Evolutionary conservation across 2,797 vertebrate species (phyloP).

Genomic region (Hydrophis major): DNA sequence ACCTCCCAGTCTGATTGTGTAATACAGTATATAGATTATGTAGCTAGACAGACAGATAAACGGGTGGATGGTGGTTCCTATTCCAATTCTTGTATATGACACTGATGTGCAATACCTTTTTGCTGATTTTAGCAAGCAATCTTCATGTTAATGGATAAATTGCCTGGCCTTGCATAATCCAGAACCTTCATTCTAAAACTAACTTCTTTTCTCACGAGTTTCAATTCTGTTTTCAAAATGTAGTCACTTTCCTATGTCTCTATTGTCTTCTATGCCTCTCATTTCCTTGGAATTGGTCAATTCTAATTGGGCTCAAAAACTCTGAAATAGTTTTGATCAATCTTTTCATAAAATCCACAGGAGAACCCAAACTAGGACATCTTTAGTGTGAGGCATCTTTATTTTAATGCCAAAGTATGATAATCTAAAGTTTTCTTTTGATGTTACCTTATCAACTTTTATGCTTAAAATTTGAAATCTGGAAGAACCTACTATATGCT

Average conservation of each 20-base stretch:
- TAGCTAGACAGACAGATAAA: neutral
- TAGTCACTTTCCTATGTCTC: neutral
- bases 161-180: neutral
- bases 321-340: neutral
- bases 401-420: neutral
- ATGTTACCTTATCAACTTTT: neutral
- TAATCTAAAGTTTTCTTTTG: neutral
- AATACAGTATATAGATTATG: neutral
- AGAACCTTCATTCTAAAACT: neutral
- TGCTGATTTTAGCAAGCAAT: neutral
- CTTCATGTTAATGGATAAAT: neutral
- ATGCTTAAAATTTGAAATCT: neutral
- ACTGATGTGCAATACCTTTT: neutral
- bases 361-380: neutral
- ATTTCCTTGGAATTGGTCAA: neutral
- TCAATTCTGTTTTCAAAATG: neutral
- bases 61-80: neutral
- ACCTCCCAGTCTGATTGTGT: neutral
- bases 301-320: neutral
- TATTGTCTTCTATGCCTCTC: neutral
- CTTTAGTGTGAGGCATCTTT: neutral
- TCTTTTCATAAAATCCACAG: neutral
- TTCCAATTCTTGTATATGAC: neutral
- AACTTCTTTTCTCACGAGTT: neutral
- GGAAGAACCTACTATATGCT: neutral